These are phyloP conservation scores for Poeciliopsis prolifica DNA, from an alignment of 2,113 vertebrate species.

Conservation along the genomic window DNA sequence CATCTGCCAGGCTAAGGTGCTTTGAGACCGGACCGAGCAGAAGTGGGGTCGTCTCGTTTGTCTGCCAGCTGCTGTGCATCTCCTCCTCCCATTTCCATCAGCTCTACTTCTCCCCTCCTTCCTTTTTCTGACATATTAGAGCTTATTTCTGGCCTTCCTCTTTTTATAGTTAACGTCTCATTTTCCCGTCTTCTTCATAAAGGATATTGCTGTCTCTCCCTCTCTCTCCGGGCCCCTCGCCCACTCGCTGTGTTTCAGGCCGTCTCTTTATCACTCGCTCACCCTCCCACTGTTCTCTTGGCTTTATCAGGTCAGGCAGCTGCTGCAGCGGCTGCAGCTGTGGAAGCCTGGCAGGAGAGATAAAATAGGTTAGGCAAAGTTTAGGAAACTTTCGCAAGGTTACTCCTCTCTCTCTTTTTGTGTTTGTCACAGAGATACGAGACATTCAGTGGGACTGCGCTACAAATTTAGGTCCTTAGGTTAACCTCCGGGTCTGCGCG, in stretches of 20 bases:
- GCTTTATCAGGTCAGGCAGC: conserved; percentile 59
- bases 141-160: conserved; percentile 32
- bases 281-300: conserved; percentile 43
- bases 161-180: conserved; percentile 45
- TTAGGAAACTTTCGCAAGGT: conserved; percentile 21
- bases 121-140: conserved; percentile 10
- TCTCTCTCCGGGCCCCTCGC: conserved; percentile 4
- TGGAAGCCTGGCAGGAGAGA: conserved; percentile 39
- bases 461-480: conserved; percentile 16
- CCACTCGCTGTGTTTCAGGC: conserved; percentile 27
- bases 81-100: conserved; percentile 40
- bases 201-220: neutral
- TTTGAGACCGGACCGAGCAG: conserved; percentile 39
- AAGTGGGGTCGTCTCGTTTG: conserved; percentile 28
- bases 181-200: conserved; percentile 9
- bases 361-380: conserved; percentile 51
- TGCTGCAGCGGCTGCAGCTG: conserved; percentile 29
- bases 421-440: conserved; percentile 14
- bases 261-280: conserved; percentile 37
- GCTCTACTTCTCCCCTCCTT: conserved; percentile 17
- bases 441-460: conserved; percentile 18
- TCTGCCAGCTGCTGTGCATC: conserved; percentile 59
- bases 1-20: conserved; percentile 65
- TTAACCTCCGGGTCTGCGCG: conserved; percentile 16
- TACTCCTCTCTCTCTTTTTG: neutral